Percentiles rank a stretch among this genome's conserved stretches.
phyloP scores from a whole-genome alignment of 2,113 vertebrate genomes.

The Steatornis caripensis region DNA sequence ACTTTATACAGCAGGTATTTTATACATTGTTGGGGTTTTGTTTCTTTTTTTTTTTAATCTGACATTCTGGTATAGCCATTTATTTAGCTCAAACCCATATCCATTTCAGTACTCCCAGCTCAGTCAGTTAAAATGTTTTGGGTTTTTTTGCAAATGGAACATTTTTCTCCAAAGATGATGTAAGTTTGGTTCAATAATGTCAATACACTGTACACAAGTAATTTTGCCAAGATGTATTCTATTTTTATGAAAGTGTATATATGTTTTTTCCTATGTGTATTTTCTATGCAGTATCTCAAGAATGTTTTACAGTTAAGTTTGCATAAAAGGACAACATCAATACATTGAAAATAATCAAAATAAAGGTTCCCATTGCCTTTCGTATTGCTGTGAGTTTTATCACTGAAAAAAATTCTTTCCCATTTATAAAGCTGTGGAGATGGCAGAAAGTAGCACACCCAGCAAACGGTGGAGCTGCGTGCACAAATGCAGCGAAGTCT shows the following conservation, averaged over 20 bases:
- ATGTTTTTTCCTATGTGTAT: constrained; percentile 66
- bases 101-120: background rate
- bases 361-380: constrained; percentile 67
- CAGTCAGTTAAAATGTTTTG: background rate
- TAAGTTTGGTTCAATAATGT: constrained; percentile 67
- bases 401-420: background rate
- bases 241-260: constrained; percentile 89
- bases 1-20: constrained; percentile 2
- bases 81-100: constrained; percentile 41
- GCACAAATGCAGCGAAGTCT: background rate
- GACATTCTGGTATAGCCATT: constrained; percentile 22
- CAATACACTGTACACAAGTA: constrained; percentile 79
- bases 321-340: constrained; percentile 40
- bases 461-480: background rate
- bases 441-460: accelerated
- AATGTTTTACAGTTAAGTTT: constrained; percentile 65
- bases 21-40: too few relatives aligned
- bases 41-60: background rate
- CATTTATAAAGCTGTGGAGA: background rate
- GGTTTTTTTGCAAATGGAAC: background rate
- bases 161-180: constrained; percentile 17
- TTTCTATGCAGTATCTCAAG: constrained; percentile 72
- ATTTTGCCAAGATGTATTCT: constrained; percentile 92
- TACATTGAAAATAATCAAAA: constrained; percentile 64
- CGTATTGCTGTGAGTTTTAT: background rate